phyloP scores from a whole-genome alignment of 2,113 vertebrate species.

The Octodon degus region DNA sequence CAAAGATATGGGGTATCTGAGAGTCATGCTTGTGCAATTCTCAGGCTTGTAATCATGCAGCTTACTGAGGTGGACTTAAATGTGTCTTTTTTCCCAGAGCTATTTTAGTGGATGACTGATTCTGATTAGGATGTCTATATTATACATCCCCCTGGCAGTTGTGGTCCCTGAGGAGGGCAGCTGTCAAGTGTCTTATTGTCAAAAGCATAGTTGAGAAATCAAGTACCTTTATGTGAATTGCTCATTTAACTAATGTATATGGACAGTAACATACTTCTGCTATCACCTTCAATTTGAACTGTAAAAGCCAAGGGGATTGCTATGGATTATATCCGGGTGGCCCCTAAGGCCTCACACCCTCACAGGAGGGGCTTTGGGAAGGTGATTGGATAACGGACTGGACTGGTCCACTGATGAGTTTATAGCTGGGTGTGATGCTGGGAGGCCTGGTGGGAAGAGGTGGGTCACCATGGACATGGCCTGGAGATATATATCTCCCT shows the following conservation, averaged over 20 bases:
- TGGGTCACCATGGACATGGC: not conserved
- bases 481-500: not conserved
- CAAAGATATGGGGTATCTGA: not conserved
- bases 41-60: not conserved
- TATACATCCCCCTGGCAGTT: not conserved
- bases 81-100: not conserved
- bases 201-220: constrained; percentile 32
- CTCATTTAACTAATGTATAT: not conserved
- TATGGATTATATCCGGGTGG: not conserved
- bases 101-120: not conserved
- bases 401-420: not conserved
- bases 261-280: not conserved
- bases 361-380: not conserved
- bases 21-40: not conserved
- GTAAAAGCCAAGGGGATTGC: not conserved
- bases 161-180: not conserved
- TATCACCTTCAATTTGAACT: not conserved
- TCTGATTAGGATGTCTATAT: not conserved
- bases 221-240: not conserved
- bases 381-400: not conserved
- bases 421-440: not conserved
- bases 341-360: not conserved
- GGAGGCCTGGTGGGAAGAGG: not conserved
- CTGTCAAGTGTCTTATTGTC: not conserved
- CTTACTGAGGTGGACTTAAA: not conserved